These are phyloP conservation scores for Phylloscopus whistleri DNA, from an alignment of 2,113 vertebrate genomes.

Conservation along the genomic window DNA sequence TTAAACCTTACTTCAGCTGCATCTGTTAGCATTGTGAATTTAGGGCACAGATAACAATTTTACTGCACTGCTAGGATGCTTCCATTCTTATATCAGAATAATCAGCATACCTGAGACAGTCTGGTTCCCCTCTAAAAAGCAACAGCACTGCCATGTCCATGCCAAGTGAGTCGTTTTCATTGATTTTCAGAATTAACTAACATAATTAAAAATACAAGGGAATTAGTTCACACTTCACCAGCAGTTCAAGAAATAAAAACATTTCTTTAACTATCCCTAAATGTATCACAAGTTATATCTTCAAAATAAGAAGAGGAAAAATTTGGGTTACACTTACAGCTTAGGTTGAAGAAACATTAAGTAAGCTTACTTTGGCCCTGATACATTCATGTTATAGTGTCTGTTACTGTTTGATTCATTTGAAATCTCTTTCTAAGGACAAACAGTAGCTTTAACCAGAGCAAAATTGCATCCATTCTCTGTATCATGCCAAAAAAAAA, in stretches of 20 bases:
- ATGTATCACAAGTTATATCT: background rate
- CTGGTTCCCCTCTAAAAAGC: background rate
- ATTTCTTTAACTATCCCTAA: background rate
- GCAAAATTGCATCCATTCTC: background rate
- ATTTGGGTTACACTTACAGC: background rate
- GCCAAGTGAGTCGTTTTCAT: background rate
- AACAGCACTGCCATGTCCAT: background rate
- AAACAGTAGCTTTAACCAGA: background rate
- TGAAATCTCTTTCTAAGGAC: conserved; percentile 3
- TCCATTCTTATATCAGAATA: background rate
- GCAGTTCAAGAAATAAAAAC: background rate
- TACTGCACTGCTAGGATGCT: background rate
- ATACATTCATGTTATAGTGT: background rate
- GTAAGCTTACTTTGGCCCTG: background rate
- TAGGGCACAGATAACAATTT: background rate
- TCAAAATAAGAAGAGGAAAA: background rate
- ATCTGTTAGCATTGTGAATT: background rate
- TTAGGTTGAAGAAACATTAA: background rate
- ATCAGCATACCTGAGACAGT: background rate
- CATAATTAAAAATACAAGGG: background rate
- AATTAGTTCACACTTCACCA: background rate
- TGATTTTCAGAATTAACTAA: background rate
- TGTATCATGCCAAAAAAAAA: background rate
- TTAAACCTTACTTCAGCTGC: background rate
- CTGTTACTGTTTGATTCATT: background rate